phyloP scores from a whole-genome alignment of 2,113 vertebrate genomes.

The Trochalopteron elliotii region DNA sequence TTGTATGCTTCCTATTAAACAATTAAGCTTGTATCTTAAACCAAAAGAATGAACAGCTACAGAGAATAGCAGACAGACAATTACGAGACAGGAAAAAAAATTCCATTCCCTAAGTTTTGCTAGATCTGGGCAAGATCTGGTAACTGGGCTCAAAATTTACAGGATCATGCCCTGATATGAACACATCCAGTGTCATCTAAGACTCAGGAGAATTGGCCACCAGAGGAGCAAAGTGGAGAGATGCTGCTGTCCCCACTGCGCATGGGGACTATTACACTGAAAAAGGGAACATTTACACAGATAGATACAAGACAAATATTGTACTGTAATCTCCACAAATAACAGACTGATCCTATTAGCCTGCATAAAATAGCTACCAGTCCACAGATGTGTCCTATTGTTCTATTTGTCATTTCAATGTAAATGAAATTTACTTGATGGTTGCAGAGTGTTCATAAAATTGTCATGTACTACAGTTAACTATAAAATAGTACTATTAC shows the following conservation, averaged over 20 bases:
- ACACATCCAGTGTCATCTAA: background rate
- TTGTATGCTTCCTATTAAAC: background rate
- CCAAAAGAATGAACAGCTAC: background rate
- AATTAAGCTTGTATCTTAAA: background rate
- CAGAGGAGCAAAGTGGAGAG: background rate
- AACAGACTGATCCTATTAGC: background rate
- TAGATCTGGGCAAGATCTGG: background rate
- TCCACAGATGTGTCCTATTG: background rate
- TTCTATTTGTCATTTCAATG: background rate
- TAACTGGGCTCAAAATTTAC: background rate
- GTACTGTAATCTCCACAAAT: background rate
- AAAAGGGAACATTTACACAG: background rate
- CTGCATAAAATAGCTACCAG: background rate
- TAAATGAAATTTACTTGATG: background rate
- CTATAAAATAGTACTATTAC: background rate
- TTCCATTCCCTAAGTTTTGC: background rate
- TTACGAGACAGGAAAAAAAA: background rate
- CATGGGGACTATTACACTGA: background rate
- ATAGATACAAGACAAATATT: background rate
- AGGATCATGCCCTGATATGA: background rate
- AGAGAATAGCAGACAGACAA: background rate
- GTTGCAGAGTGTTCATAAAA: background rate
- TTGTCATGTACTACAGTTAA: background rate
- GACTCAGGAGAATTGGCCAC: fast-evolving
- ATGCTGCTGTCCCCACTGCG: background rate